Evolutionary conservation across 2,113 vertebrate species (phyloP), one percentile per base, ranked within the genome.

Genomic region (Oophaga pumilio): DNA sequence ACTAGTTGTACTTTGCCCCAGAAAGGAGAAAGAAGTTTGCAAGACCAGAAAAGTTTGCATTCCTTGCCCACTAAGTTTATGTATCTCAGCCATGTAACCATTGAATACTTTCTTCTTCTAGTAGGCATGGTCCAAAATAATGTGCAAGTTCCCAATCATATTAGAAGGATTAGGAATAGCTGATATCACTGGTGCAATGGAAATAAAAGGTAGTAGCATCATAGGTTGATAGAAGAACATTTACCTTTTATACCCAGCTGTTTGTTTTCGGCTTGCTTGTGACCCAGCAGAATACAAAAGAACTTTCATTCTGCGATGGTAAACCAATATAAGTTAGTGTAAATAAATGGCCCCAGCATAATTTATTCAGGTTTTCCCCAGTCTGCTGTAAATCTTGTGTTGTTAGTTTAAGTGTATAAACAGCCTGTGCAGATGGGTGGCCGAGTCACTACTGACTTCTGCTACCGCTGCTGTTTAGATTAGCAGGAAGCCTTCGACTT

Each of bases 371-470:
- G 78, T 89, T 82, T 8, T 52, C 68, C 71, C 66, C 13, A 90
- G 33, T 69, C 62, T 59, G 64, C n/a, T 89, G 76, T 90, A 84
- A 84, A 91, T 71, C 68, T 90, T 86, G 82, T 71, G 17, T 90
- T 89, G 69, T 90, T 91, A 85, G 60, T 85, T 89, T 53, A 90
- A 77, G 0, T 84, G 52, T 11, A 8, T 82, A 86, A 89, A 59
- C 22, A 0, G 26, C 84, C 83, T 84, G 57, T 85, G 64, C 81
- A 57, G 52, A 60, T 89, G 82, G 89, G 43, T 90, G 69, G 74
- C 79, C 53, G 68, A 77, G 85, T 78, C 88, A 49, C 24, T 76
- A 12, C 80, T 88, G 84, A 20, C 57, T 91, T 50, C 69, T 90
- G 53, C 80, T 77, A 89, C 77, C 74, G 5, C 88, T 22, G 74